Base-by-base conservation (phyloP, 1,140 invertebrate species). In the Zaprionus kolodkinae region DNA sequence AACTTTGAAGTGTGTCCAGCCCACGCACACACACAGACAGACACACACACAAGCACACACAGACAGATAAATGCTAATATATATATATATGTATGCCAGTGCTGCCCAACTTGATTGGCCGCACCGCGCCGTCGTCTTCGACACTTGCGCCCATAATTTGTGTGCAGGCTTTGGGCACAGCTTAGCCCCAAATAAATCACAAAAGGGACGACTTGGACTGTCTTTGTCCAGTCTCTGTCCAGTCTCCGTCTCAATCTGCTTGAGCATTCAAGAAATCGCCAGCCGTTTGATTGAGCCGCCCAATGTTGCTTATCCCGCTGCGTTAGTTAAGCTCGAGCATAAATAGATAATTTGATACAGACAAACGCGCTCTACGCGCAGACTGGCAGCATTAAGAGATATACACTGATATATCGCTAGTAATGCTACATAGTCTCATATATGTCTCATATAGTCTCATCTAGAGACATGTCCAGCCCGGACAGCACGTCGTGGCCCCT, bases 101-200 rank as follows among this genome's bases (percentile, higher is more conserved):
- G 27, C 27, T 30, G 27, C 27, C 27, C 27, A 30, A 6, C 27
- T 21, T 21, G 27, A 30, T 21, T 21, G 21, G 21, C 25, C 45
- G 36, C 40, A 9, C 30, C 40, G 13, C 25, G 60, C 38, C 67
- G 21, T 43, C 54, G 35, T 40, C 43, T 50, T 52, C 54, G 57
- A 55, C 67, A 63, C 72, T 72, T 56, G 62, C 70, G 69, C 66
- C 80, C 81, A 85, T 80, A 85, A 84, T 76, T 89, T 88, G 85
- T 89, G 74, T 69, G 78, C 70, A 55, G 81, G 81, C 76, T 85
- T 79, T 89, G 69, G 69, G 61, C 74, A 89, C 81, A 81, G 85
- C 85, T 89, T 85, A 85, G 68, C 75, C 75, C 75, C 54, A 85
- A 89, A 89, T 89, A 89, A 89, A 89, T 89, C 85, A 88, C 85